Conservation (phyloP, 1,140 invertebrate genomes). For the Lordiphosa clarofinis region DNA sequence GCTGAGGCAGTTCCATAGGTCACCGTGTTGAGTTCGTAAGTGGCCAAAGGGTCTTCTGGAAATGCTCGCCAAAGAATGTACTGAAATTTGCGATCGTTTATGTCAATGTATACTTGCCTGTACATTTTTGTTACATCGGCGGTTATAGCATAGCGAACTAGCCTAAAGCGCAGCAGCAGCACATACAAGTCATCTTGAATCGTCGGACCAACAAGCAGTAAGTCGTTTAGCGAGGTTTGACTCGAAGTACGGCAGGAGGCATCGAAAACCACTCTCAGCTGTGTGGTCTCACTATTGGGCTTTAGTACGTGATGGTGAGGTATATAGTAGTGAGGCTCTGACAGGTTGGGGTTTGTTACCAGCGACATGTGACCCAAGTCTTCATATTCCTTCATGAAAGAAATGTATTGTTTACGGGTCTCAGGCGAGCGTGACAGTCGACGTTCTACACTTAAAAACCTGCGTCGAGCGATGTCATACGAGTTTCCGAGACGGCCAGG, state of each 20-base stretch:
- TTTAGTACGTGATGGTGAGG: too few species aligned
- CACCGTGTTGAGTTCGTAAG: constrained; percentile 25
- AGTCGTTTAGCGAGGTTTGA: background rate
- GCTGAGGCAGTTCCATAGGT: constrained; percentile 16
- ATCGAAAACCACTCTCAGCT: constrained; percentile 61
- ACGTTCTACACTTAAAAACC: background rate
- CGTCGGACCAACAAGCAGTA: background rate
- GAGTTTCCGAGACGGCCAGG: too few species aligned
- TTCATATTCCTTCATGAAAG: background rate
- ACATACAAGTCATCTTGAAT: background rate
- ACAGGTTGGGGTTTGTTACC: background rate
- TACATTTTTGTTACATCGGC: constrained; percentile 4
- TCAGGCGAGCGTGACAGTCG: background rate
- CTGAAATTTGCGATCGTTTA: constrained; percentile 55
- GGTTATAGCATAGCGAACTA: constrained; percentile 1
- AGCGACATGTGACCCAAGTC: background rate
- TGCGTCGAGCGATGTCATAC: too few species aligned
- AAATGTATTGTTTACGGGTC: background rate
- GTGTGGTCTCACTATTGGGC: background rate
- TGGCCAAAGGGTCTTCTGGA: constrained; percentile 29
- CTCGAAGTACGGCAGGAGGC: constrained; percentile 9
- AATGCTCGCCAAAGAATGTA: constrained; percentile 78
- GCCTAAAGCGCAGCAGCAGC: background rate
- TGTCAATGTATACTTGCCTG: constrained; percentile 3
- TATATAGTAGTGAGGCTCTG: background rate